phyloP scores from a whole-genome alignment of 30 jellyfish, hydroid and myxozoan species.

The Hydractinia symbiolongicarpus region DNA sequence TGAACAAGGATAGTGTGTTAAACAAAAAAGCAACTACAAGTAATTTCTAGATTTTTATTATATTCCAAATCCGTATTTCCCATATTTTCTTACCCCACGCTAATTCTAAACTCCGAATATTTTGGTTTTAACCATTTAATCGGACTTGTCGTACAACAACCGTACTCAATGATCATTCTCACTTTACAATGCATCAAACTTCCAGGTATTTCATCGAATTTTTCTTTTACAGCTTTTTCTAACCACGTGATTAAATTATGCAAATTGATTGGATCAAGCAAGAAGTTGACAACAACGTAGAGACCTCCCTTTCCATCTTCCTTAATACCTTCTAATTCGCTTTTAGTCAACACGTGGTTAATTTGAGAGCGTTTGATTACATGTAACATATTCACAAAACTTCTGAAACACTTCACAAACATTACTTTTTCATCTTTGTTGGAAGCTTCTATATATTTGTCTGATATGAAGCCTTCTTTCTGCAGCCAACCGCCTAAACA shows the following conservation, averaged over 20 bases:
- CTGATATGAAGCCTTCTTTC: too few relatives aligned
- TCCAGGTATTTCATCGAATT: neutral
- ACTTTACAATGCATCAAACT: neutral
- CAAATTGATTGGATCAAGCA: neutral
- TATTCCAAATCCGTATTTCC: neutral
- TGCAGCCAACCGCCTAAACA: too few relatives aligned
- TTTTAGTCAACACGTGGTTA: neutral
- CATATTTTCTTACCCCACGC: neutral
- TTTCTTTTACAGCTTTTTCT: neutral
- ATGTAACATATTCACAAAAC: neutral
- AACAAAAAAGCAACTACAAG: too few relatives aligned
- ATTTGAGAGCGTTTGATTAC: neutral
- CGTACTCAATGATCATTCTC: neutral
- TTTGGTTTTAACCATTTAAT: neutral
- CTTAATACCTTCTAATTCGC: neutral
- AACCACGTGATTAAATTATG: constrained; percentile 3
- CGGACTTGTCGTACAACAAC: neutral
- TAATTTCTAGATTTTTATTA: too few relatives aligned
- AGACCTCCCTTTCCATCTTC: neutral
- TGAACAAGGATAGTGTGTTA: too few relatives aligned
- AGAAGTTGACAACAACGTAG: neutral
- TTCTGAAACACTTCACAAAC: neutral
- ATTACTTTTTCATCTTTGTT: neutral
- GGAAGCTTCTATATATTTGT: too few relatives aligned
- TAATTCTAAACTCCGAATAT: neutral